A percentile compares a stretch with the other conserved stretches of the same genome.
These are phyloP conservation scores for Pollicipes pollicipes DNA, from an alignment of 1,140 invertebrate genomes.

Conservation along the genomic window DNA sequence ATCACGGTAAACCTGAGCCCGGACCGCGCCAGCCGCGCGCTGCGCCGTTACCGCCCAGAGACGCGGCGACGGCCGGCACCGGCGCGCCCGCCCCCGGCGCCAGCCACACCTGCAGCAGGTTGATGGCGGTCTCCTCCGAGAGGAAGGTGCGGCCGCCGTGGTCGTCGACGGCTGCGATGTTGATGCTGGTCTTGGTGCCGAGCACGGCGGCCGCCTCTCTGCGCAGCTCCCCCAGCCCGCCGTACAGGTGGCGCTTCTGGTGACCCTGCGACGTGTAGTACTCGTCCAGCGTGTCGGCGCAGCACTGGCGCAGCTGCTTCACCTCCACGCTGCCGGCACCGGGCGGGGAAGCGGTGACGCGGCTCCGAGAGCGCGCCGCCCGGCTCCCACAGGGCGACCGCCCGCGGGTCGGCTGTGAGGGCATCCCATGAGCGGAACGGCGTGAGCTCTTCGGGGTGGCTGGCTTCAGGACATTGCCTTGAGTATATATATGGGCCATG, in stretches of 20 bases:
- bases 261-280: slow-evolving; percentile 91
- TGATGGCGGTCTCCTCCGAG: slow-evolving; percentile 88
- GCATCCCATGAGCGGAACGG: too few species aligned
- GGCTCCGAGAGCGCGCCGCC: slow-evolving; percentile 12
- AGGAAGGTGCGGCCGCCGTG: slow-evolving; percentile 94
- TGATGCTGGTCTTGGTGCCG: slow-evolving; percentile 73
- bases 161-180: slow-evolving; percentile 76
- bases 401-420: too few species aligned
- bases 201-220: slow-evolving; percentile 86
- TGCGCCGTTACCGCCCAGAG: too few species aligned
- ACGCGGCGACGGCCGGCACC: too few species aligned
- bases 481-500: too few species aligned
- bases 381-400: too few species aligned
- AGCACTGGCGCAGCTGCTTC: slow-evolving; percentile 55
- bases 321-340: slow-evolving; percentile 44
- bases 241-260: slow-evolving; percentile 70
- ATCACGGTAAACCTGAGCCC: too few species aligned
- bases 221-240: slow-evolving; percentile 69
- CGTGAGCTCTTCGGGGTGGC: too few species aligned
- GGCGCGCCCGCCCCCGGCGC: too few species aligned
- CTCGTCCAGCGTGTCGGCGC: slow-evolving; percentile 47
- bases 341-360: slow-evolving; percentile 4
- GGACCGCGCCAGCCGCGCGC: too few species aligned
- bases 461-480: too few species aligned
- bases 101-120: slow-evolving; percentile 45